Base-by-base conservation (phyloP, 1,140 invertebrate species). In the Drosophila takahashii region DNA sequence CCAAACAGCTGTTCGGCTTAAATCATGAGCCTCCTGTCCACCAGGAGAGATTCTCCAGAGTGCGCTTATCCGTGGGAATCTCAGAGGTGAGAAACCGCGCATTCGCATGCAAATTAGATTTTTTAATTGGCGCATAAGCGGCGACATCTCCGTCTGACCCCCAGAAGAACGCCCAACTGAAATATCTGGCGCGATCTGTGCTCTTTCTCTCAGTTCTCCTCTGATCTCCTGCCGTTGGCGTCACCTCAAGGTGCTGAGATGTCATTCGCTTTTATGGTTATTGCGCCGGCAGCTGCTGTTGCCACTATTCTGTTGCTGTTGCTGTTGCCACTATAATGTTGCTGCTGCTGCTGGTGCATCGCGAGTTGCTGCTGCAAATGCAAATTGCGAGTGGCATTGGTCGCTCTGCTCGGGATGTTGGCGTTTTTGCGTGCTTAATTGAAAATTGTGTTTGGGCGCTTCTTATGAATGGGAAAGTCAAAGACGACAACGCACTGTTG, bases 191-290 rank as follows among this genome's bases (percentile, higher is more conserved):
- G 15, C 29, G 48, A 51, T 61, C 59, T 50, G 47, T 9, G 47
- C 27, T 29, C 27, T 29, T 50, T 15, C 18, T 53, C 37, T 34
- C 18, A 57, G 54, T 54, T 61, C 67, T 57, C 41, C 66, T 70
- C 41, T 39, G 51, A 69, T 70, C 66, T 65, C 51, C 61, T 53
- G 37, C 56, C 41, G 77, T 75, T 81, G 81, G 74, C 78, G 61
- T 85, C 81, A 61, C 66, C 66, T 78, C 65, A 45, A 80, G 81
- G 74, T 86, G 78, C 78, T 48, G 79, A 58, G 65, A 79, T 87
- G 84, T 77, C 83, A 86, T 87, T 87, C 74, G 77, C 41, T 87
- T 87, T 87, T 87, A 87, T 89, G 84, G 76, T 87, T 87, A 87
- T 87, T 79, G 75, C 74, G 50, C 11, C 56, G 64, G 41, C 58